phyloP scores from a whole-genome alignment of 2,113 vertebrate species.

The Zosterops borbonicus region DNA sequence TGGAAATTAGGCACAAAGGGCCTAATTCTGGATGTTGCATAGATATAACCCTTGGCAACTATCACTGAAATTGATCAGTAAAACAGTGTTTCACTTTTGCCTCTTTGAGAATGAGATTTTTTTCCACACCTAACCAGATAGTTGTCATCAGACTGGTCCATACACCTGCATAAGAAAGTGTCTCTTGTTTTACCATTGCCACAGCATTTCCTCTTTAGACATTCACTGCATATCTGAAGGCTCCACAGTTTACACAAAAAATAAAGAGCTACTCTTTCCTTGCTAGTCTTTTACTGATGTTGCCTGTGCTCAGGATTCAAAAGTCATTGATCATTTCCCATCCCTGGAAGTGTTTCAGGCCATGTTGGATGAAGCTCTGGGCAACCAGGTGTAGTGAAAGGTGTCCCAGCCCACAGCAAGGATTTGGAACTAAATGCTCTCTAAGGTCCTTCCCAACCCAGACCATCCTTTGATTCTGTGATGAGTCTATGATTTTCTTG shows the following conservation, averaged over 20 bases:
- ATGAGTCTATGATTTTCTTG: background rate
- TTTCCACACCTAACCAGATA: background rate
- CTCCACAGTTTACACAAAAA: background rate
- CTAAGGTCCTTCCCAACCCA: background rate
- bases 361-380: background rate
- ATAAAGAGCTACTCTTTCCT: background rate
- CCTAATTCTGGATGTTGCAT: background rate
- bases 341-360: background rate
- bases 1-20: background rate
- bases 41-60: background rate
- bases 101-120: background rate
- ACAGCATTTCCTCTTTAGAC: background rate
- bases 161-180: background rate
- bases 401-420: background rate
- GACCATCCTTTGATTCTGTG: background rate
- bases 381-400: background rate
- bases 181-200: background rate
- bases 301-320: background rate
- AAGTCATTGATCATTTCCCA: background rate
- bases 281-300: background rate
- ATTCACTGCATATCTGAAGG: background rate
- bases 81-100: background rate
- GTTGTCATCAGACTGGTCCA: background rate
- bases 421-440: background rate
- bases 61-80: background rate